Evolutionary conservation across 2,113 vertebrate genomes (phyloP).

Genomic region (Alethe diademata): DNA sequence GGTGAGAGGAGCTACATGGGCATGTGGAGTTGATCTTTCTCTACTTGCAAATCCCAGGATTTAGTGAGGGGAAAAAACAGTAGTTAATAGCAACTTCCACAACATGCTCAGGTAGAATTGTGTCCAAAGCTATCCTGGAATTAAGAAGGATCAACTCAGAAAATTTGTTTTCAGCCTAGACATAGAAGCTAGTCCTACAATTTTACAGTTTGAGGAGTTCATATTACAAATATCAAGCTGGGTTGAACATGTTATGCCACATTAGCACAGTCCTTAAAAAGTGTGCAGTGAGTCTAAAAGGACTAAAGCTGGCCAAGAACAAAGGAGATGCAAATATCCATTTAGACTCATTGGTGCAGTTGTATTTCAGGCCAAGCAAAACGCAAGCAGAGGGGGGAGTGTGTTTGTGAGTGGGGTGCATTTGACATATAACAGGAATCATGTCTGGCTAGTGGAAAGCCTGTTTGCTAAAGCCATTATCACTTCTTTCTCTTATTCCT

Average conservation of each 20-base stretch:
- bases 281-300: neutral
- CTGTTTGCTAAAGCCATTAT: slow-evolving; percentile 55
- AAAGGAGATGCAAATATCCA: neutral
- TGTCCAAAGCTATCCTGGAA: neutral
- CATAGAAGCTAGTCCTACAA: neutral
- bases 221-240: neutral
- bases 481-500: neutral
- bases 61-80: neutral
- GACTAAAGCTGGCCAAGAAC: neutral
- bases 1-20: neutral
- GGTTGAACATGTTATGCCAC: neutral
- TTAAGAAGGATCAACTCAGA: neutral
- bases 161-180: neutral
- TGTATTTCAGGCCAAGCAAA: neutral
- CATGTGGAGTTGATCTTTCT: neutral
- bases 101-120: neutral
- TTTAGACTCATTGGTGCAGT: neutral
- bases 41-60: neutral
- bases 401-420: neutral
- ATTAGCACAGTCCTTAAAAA: neutral
- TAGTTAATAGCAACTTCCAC: neutral
- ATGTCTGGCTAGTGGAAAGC: neutral
- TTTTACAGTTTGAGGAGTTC: neutral
- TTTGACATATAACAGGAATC: slow-evolving; percentile 29
- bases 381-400: neutral